Percentiles rank a stretch among this genome's conserved stretches.
These are phyloP conservation scores for Saguinus imperator DNA, from an alignment of 2,113 vertebrate species.

Conservation along the genomic window DNA sequence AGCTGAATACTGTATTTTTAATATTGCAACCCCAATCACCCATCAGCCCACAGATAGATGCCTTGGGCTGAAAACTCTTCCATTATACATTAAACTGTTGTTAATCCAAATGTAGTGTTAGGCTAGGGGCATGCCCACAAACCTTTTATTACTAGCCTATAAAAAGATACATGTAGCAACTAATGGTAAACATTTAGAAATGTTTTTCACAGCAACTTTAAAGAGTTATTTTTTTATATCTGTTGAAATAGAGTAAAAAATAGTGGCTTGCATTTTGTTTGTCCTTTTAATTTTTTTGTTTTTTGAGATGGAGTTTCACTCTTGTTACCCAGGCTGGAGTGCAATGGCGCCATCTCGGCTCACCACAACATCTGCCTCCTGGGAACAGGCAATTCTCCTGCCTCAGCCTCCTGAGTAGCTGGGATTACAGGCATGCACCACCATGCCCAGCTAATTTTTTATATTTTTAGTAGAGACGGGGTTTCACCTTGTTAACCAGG, in stretches of 20 bases:
- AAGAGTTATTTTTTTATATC: not conserved
- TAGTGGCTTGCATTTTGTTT: not conserved
- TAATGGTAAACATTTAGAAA: not conserved
- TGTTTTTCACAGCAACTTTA: not conserved
- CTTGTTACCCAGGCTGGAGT: no score
- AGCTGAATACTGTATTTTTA: not conserved
- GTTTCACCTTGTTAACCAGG: no score
- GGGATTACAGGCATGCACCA: no score
- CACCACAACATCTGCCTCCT: no score
- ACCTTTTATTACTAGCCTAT: not conserved
- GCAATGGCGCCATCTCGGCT: no score
- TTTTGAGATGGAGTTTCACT: no score
- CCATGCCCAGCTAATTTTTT: no score
- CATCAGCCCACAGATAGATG: not conserved
- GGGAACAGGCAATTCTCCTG: no score
- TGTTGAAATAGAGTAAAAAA: not conserved
- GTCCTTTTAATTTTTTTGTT: not conserved
- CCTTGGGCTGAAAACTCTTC: not conserved
- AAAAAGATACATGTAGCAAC: not conserved
- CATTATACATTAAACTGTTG: not conserved
- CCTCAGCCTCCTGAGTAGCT: no score
- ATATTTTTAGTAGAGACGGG: no score
- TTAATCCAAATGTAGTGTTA: not conserved
- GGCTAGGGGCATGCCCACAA: not conserved
- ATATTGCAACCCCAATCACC: not conserved